Conservation (phyloP, 1,140 invertebrate genomes). For the Octopus sinensis region DNA sequence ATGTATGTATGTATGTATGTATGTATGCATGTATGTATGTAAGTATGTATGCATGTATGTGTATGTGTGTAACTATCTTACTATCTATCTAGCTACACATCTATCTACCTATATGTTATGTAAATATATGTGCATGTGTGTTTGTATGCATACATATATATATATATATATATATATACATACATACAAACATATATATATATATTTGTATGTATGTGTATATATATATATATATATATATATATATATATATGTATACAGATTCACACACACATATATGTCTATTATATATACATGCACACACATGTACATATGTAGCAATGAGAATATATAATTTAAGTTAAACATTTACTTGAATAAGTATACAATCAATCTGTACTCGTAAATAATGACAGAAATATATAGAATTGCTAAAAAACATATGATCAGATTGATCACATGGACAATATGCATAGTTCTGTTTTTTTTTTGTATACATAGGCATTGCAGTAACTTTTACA, state of each 20-base stretch:
- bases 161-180: neutral
- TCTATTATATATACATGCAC: neutral
- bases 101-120: neutral
- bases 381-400: no score
- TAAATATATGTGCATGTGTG: neutral
- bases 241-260: neutral
- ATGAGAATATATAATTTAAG: neutral
- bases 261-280: neutral
- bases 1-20: neutral
- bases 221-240: neutral
- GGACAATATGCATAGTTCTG: no score
- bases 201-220: neutral
- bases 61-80: neutral
- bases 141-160: neutral
- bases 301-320: neutral
- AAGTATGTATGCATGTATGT: neutral
- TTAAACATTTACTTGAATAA: no score
- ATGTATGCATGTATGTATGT: neutral
- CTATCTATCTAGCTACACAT: neutral
- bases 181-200: neutral
- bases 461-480: no score
- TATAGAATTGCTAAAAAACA: no score
- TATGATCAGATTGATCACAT: no score
- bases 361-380: no score
- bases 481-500: no score